These are phyloP conservation scores for Alcis repandata DNA, from an alignment of 2,888 invertebrate genomes.

Conservation along the genomic window DNA sequence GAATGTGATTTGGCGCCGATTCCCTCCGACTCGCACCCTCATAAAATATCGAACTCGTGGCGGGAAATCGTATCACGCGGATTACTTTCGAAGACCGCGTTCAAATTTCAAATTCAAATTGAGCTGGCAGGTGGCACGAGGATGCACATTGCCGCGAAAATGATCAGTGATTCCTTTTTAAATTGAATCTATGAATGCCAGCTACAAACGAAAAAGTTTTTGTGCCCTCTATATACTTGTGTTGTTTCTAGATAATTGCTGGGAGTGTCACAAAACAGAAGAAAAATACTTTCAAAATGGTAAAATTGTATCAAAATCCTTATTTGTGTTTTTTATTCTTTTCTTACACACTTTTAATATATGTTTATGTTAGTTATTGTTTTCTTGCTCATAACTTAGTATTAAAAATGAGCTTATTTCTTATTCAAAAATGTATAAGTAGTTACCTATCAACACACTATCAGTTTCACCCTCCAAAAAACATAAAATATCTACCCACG, in stretches of 20 bases:
- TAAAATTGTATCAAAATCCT: not conserved
- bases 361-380: no score
- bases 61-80: conserved; percentile 62
- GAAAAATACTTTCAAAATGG: not conserved
- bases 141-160: conserved; percentile 41
- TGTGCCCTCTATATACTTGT: not conserved
- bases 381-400: no score
- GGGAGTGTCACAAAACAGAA: not conserved
- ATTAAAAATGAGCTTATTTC: not conserved
- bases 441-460: conserved; percentile 23
- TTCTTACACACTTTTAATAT: no score
- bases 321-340: no score
- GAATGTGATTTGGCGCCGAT: conserved; percentile 65
- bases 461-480: conserved; percentile 23
- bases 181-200: conserved; percentile 15
- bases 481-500: conserved; percentile 46
- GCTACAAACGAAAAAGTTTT: not conserved
- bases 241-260: not conserved
- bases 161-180: conserved; percentile 28
- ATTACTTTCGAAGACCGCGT: conserved; percentile 60
- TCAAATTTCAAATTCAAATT: conserved; percentile 65
- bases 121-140: conserved; percentile 45
- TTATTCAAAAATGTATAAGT: not conserved
- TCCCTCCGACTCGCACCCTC: conserved; percentile 61
- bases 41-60: conserved; percentile 57